Conservation (phyloP, 1,140 invertebrate species). For the Calliphora vicina region DNA sequence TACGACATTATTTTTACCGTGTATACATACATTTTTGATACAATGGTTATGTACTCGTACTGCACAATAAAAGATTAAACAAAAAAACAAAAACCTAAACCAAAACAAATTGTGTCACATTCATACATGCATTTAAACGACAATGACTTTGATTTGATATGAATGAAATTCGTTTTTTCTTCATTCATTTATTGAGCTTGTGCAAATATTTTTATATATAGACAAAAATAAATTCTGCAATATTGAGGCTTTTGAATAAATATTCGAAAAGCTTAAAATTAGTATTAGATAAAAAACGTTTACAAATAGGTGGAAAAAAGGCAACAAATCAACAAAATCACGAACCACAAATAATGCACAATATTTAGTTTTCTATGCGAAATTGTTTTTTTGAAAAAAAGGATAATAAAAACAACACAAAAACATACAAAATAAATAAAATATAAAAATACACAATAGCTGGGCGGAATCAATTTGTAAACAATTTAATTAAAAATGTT, state of each 20-base stretch:
- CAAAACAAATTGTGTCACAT: not conserved
- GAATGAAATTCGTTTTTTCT: not conserved
- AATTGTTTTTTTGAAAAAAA: too few relatives aligned
- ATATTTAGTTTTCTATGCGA: not conserved
- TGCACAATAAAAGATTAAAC: not conserved
- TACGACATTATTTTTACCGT: not conserved
- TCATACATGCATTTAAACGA: not conserved
- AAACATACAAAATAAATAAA: not conserved
- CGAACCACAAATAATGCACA: not conserved
- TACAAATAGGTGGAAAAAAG: not conserved
- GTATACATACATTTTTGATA: not conserved
- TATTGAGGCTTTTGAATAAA: slow-evolving; percentile 6
- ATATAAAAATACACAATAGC: not conserved
- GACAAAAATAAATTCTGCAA: not conserved
- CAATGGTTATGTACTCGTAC: not conserved
- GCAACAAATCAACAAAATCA: not conserved
- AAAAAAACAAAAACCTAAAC: not conserved
- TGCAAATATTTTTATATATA: not conserved
- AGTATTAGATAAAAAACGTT: not conserved
- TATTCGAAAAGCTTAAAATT: not conserved
- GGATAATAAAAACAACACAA: not conserved
- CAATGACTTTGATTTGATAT: slow-evolving; percentile 13
- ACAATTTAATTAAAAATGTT: too few relatives aligned
- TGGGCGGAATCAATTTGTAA: too few relatives aligned
- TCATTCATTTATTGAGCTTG: not conserved